Percentiles rank a stretch among this genome's conserved stretches.
These are phyloP conservation scores for Muntiacus reevesi DNA, from an alignment of 2,113 vertebrate genomes.

Conservation along the genomic window DNA sequence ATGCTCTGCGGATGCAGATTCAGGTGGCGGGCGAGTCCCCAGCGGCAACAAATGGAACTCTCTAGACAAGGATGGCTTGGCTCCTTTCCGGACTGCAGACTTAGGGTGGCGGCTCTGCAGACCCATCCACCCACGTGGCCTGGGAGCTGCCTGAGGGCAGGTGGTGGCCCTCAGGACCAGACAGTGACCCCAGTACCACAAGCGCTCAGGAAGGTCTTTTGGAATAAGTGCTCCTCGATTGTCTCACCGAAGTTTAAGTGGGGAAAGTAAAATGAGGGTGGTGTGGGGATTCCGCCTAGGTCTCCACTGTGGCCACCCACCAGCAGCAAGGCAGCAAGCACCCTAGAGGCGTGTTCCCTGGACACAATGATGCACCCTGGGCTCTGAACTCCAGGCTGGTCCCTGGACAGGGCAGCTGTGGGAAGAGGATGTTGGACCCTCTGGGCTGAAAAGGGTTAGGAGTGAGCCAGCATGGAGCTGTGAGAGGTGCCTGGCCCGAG, in stretches of 20 bases:
- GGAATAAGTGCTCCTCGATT: not conserved
- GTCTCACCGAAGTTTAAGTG: too few species aligned
- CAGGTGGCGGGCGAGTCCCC: not conserved
- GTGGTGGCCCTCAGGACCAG: not conserved
- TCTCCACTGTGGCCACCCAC: not conserved
- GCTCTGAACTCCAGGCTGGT: not conserved
- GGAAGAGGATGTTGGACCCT: not conserved
- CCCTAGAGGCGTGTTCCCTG: rapidly evolving
- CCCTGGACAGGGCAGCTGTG: rapidly evolving
- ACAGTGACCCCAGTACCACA: not conserved
- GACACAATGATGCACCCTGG: not conserved
- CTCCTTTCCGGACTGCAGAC: not conserved
- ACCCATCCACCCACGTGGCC: not conserved
- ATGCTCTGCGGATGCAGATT: not conserved
- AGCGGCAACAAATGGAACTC: rapidly evolving
- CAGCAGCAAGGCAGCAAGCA: not conserved
- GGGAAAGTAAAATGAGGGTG: not conserved
- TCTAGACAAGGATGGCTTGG: not conserved
- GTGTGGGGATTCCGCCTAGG: not conserved
- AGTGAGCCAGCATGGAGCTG: not conserved
- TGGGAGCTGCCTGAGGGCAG: not conserved
- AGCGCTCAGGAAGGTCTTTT: not conserved
- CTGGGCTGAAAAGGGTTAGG: not conserved
- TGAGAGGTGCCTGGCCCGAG: not conserved
- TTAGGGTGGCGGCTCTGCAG: not conserved